Base-by-base conservation (phyloP, 1,140 invertebrate species). In the Sinonovacula constricta region DNA sequence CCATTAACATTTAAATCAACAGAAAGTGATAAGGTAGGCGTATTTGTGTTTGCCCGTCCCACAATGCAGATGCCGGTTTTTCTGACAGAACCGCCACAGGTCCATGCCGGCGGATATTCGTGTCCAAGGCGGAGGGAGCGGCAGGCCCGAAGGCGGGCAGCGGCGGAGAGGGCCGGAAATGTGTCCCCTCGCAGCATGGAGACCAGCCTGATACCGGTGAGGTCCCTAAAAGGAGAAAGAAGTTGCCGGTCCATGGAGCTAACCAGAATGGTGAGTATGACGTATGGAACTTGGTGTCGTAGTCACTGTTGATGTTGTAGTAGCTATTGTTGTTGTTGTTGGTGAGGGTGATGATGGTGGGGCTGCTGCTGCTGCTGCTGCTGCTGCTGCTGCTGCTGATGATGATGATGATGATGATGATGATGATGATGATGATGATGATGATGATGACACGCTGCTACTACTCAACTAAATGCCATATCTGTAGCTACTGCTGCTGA, bases 21-120 rank as follows among this genome's bases (percentile, higher is more conserved):
- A n/a, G n/a, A n/a, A n/a, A n/a, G n/a, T n/a, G n/a, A n/a, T n/a
- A n/a, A n/a, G n/a, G n/a, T n/a, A n/a, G n/a, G n/a, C n/a, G n/a
- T n/a, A n/a, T n/a, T n/a, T n/a, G n/a, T n/a, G n/a, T n/a, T n/a
- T n/a, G n/a, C n/a, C n/a, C n/a, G n/a, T n/a, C n/a, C n/a, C n/a
- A n/a, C n/a, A n/a, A 76, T 76, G 72, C 72, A 76, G 72, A 76
- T 59, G 72, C 72, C 72, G 22, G 72, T 76, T 24, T 76, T 76
- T 67, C 53, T 76, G 12, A 76, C 72, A 12, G 72, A 76, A n/a
- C 72, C 72, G 18, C 72, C 72, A 14, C 72, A 76, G 36, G 53
- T 76, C n/a, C 63, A 66, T 0, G 3, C 63, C 0, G 45, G 28
- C 59, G 59, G 59, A 15, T 33, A 33, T 34, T 33, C 28, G 15